A percentile compares a stretch with the other conserved stretches of the same genome.
These are phyloP conservation scores for Netelia inedita DNA, from an alignment of 2,888 invertebrate genomes.

Conservation along the genomic window DNA sequence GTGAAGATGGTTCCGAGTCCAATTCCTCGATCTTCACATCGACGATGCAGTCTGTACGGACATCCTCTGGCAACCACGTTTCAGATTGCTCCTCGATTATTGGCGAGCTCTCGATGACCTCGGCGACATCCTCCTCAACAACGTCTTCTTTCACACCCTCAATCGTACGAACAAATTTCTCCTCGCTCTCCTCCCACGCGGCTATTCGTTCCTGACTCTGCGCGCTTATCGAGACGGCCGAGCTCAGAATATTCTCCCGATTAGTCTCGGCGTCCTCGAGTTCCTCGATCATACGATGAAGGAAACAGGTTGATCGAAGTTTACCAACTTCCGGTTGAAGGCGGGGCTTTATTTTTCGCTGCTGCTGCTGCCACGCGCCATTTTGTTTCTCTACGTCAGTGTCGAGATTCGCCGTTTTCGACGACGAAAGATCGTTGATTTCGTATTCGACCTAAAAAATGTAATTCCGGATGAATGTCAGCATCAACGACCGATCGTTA, in stretches of 20 bases:
- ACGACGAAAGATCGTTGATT: slow-evolving; percentile 46
- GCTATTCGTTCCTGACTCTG: slow-evolving; percentile 64
- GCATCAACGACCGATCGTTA: not conserved
- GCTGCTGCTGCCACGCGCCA: not conserved
- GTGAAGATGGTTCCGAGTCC: slow-evolving; percentile 37
- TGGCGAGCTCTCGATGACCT: slow-evolving; percentile 5
- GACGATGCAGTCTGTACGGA: slow-evolving; percentile 9
- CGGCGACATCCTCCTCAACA: slow-evolving; percentile 1
- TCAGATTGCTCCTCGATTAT: slow-evolving; percentile 20
- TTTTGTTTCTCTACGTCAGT: slow-evolving; percentile 1
- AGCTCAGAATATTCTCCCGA: slow-evolving; percentile 47
- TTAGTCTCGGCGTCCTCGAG: slow-evolving; percentile 68
- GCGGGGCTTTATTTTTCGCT: slow-evolving; percentile 54
- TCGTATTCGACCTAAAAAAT: slow-evolving; percentile 9
- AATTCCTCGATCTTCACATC: slow-evolving; percentile 30
- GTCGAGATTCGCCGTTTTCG: slow-evolving; percentile 48
- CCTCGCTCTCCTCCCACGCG: slow-evolving; percentile 75
- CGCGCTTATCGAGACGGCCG: slow-evolving; percentile 53
- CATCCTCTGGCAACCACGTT: slow-evolving; percentile 10
- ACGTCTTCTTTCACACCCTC: slow-evolving; percentile 55
- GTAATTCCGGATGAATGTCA: not conserved
- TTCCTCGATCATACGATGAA: slow-evolving; percentile 76
- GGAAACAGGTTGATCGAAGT: slow-evolving; percentile 65
- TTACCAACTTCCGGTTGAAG: slow-evolving; percentile 52
- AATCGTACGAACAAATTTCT: slow-evolving; percentile 74